Base-by-base conservation (phyloP, 1,140 invertebrate genomes). In the Pararge aegeria region DNA sequence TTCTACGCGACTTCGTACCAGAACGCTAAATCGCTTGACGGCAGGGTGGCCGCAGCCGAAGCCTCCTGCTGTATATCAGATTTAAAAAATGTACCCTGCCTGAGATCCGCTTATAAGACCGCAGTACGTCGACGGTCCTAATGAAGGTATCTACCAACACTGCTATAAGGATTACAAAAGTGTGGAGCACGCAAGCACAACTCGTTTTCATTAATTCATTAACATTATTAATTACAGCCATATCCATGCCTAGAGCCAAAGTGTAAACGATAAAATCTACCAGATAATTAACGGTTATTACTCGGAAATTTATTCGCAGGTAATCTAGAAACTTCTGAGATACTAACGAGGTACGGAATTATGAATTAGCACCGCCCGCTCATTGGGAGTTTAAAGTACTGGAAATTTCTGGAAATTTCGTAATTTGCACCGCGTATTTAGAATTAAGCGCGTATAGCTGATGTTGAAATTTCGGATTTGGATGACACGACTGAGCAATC, bases 311-410 rank as follows among this genome's bases (percentile, higher is more conserved):
- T 58, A 58, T 58, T 52, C 38, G 18, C 38, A 40, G 56, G 38
- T 52, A 57, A 54, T 54, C 46, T 50, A 37, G 38, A 51, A 59
- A 59, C 46, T 59, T 59, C n/a, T n/a, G 15, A 52, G 27, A 38
- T 51, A 20, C 49, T 59, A 51, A 59, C 56, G 56, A 59, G 49
- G 16, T 44, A 37, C 49, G 7, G 38, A 52, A 42, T 59, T 51
- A 52, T 46, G 18, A 59, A 59, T 52, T 51, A 34, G 13, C 21
- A n/a, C 15, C 52, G 38, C 19, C 12, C 15, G 20, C 40, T 53
- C 19, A 40, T 27, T 53, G 18, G 15, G 30, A 54, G 40, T 44
- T 44, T 44, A 19, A 10, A 12, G 40, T 44, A 54, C n/a, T 37
- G n/a, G 24, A 54, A 54, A 24, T 24, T 24, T 18, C 16, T 40